Percentiles rank a stretch among this genome's conserved stretches.
Evolutionary conservation across 2,888 invertebrate species (phyloP).

Genomic region (Nemotelus pantherinus): DNA sequence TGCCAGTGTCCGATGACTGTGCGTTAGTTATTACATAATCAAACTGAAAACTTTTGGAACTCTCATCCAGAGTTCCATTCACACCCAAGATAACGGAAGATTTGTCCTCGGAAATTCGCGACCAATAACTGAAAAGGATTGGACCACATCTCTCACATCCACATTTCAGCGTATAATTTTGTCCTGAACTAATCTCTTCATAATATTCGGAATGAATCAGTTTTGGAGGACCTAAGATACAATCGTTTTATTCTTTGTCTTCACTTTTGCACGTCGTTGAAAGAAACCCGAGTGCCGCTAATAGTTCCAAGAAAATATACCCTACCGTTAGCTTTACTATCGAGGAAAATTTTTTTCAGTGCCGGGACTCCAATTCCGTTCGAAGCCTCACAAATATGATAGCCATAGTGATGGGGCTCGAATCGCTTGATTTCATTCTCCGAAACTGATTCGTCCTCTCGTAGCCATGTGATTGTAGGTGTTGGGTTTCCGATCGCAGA

Average conservation of each 20-base stretch:
- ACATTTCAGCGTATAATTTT: slow-evolving; percentile 46
- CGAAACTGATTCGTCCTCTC: neutral
- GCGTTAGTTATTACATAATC: neutral
- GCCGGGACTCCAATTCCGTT: slow-evolving; percentile 48
- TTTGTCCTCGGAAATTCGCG: neutral
- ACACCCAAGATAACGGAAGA: neutral
- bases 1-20: slow-evolving; percentile 60
- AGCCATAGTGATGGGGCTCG: slow-evolving; percentile 52
- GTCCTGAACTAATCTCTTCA: slow-evolving; percentile 30
- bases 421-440: slow-evolving; percentile 47
- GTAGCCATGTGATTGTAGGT: slow-evolving; percentile 9
- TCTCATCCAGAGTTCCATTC: neutral
- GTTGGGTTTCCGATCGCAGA: slow-evolving; percentile 7
- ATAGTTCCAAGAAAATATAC: no score
- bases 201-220: slow-evolving; percentile 22
- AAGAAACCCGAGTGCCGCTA: no score
- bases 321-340: slow-evolving; percentile 41
- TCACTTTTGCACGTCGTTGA: no score
- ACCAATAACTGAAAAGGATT: slow-evolving; percentile 39
- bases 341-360: slow-evolving; percentile 39
- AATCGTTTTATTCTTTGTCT: no score
- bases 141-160: slow-evolving; percentile 49
- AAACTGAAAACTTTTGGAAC: neutral
- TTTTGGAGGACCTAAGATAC: slow-evolving; percentile 34
- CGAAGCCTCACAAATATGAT: slow-evolving; percentile 54